Evolutionary conservation across 2,797 vertebrate genomes (phyloP), one percentile per base, ranked within the genome.

Genomic region (Pantherophis alleghaniensis): DNA sequence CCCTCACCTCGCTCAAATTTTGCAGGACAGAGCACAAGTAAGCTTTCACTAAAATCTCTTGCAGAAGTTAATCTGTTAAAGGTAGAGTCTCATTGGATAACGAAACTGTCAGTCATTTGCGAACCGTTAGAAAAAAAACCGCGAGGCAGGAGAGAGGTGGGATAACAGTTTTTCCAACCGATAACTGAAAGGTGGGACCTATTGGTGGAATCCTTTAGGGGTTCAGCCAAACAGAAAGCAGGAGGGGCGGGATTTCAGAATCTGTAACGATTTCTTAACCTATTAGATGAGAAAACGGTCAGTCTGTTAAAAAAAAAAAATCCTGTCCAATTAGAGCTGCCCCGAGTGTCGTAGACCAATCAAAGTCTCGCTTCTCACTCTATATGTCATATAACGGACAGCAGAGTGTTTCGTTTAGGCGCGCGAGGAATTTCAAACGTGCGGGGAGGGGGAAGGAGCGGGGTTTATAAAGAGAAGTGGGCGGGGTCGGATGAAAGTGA

Each of bases 401-500:
- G 59, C 61, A 9, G 55, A 9, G 55, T 2, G 1, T 24, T 61
- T 42, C 24, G 28, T 83, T 90, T 69, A 86, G 94, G 92, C 94
- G 92, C 93, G 94, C 83, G 57, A 94, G 93, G 91, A 93, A 93
- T 93, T 94, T 95, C 94, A 94, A 92, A 94, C 90, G 86, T 83
- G 51, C 53, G 24, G 79, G 86, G 90, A n/a, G 89, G 86, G 24
- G 59, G 11, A 20, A 86, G 24, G 55, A 69, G 74, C 28, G 51
- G 86, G 1, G 55, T 26, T 32, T 60, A 51, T 42, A 87, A 89
- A 55, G 28, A 28, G 66, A 42, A n/a, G 16, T 56, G 60, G 53
- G 37, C 51, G 10, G 37, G 32, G 55, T 32, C 4, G 10, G n/a
- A 56, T 42, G 18, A n/a, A 86, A 28, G 47, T 13, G 89, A 83